Evolutionary conservation across 2,797 vertebrate genomes (phyloP).

Genomic region (Falco naumanni): DNA sequence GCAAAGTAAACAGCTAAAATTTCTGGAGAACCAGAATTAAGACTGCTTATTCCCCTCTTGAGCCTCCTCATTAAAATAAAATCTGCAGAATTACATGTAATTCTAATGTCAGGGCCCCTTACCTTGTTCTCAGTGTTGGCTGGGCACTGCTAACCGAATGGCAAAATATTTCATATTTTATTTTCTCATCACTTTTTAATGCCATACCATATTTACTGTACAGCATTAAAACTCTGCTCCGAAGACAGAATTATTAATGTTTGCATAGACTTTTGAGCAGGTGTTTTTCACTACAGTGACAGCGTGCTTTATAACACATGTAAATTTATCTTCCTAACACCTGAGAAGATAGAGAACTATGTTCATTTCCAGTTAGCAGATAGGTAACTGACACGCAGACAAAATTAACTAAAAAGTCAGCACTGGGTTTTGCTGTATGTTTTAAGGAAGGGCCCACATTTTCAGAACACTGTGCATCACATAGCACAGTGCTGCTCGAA

Average conservation of each 20-base stretch:
- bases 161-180: constrained; percentile 13
- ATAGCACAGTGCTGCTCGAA: not conserved
- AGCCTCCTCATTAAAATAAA: not conserved
- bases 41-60: not conserved
- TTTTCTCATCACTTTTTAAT: constrained; percentile 45
- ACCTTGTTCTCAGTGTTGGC: not conserved
- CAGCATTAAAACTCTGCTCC: not conserved
- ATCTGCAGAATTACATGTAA: not conserved
- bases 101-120: not conserved
- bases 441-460: not conserved
- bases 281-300: constrained; percentile 6
- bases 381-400: not conserved
- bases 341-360: not conserved
- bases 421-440: not conserved
- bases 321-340: not conserved
- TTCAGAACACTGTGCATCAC: not conserved
- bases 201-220: not conserved
- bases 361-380: not conserved
- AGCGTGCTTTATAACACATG: not conserved
- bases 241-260: constrained; percentile 56
- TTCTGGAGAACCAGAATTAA: not conserved
- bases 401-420: not conserved
- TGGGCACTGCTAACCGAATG: not conserved
- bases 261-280: not conserved
- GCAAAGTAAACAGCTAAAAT: not conserved